Evolutionary conservation across 2,797 vertebrate genomes (phyloP), one percentile per base, ranked within the genome.

Genomic region (Pteropus rufus): DNA sequence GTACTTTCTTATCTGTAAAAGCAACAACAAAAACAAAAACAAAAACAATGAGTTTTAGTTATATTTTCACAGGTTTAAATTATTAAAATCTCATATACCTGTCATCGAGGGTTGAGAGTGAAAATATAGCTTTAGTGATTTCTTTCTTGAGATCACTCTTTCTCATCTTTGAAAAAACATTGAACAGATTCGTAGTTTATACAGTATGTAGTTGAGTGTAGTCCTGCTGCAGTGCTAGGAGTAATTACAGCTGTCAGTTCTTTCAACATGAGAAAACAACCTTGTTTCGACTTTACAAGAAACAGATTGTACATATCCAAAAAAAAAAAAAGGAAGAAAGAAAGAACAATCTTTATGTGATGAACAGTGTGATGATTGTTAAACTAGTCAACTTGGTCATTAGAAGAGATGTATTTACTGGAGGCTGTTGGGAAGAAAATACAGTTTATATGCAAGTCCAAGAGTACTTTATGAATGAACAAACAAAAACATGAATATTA

Each of bases 191-290:
- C 85, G 14, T 54, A 67, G 75, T 64, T 81, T 89, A 36, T 70
- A 56, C 46, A 72, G 62, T 44, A 19, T 87, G 34, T 41, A 54
- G 83, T 9, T 89, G 52, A 82, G 70, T 88, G 36, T 58, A 49
- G 86, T 89, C 62, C 11, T 89, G 39, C 29, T 83, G 86, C 70
- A 60, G 85, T 60, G 85, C 60, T 93, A 93, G 92, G 24, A 93
- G 96, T 95, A 95, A 97, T 97, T 96, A 97, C 75, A 97, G 85
- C 93, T 95, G 96, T 97, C 97, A 96, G 44, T 94, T 73, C 94
- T 94, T 97, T 97, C 95, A 97, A 94, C 90, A 96, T 91, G 62
- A 97, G 94, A 96, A 98, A 98, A 94, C 95, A 96, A 85, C 91
- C 91, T 94, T 11, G 5, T 94, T 97, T 96, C 70, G 31, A 90